phyloP scores from a whole-genome alignment of 92 coral and sea anemone genomes.

The Epizoanthus ramosus region DNA sequence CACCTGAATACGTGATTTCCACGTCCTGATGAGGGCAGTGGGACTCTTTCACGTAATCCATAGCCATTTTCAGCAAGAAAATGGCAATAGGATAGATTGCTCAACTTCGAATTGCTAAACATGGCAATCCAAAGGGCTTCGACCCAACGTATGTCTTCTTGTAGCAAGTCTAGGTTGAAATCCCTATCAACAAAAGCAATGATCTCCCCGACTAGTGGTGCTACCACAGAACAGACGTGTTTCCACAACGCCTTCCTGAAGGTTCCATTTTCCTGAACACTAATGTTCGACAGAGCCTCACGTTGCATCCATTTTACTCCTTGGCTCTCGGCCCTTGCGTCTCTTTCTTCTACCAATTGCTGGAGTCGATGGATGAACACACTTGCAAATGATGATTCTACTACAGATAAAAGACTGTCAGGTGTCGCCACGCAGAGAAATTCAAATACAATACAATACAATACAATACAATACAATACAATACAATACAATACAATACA shows the following conservation, averaged over 20 bases:
- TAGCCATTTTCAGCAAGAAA: slow-evolving; percentile 58
- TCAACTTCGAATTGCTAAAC: slow-evolving; percentile 34
- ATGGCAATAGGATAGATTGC: slow-evolving; percentile 38
- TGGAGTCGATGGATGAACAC: slow-evolving; percentile 48
- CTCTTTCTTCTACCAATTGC: slow-evolving; percentile 54
- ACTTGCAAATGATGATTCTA: slow-evolving; percentile 45
- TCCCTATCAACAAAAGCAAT: slow-evolving; percentile 74
- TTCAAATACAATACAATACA: no score
- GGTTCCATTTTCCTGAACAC: slow-evolving; percentile 72
- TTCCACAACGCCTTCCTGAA: slow-evolving; percentile 76
- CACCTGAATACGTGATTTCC: slow-evolving; percentile 64
- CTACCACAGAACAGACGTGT: slow-evolving; percentile 59
- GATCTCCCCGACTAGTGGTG: slow-evolving; percentile 70
- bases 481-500: no score
- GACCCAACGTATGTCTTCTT: slow-evolving; percentile 25
- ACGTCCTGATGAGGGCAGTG: slow-evolving; percentile 61
- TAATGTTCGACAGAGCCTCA: slow-evolving; percentile 58
- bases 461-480: no score
- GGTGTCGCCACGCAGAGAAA: background rate
- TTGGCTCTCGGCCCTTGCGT: slow-evolving; percentile 30
- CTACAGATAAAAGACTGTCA: background rate
- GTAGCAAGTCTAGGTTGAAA: slow-evolving; percentile 59
- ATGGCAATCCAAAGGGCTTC: slow-evolving; percentile 45
- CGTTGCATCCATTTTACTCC: slow-evolving; percentile 61
- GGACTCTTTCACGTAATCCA: slow-evolving; percentile 65